Evolutionary conservation across 1,140 invertebrate species (phyloP).

Genomic region (Calliopsis andreniformis): DNA sequence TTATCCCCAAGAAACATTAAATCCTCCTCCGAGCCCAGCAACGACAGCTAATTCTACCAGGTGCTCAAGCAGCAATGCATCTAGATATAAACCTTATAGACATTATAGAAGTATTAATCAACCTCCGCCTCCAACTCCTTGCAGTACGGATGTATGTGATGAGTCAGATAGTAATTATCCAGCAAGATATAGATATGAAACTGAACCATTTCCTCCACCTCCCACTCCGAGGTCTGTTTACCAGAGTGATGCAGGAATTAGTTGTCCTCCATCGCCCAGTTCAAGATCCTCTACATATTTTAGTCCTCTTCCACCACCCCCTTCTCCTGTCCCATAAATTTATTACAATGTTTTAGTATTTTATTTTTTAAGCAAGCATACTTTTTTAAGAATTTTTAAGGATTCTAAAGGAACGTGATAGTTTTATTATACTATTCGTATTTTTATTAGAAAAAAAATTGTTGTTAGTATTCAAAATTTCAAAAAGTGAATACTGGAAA

Average conservation of each 20-base stretch:
- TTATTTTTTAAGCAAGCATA: neutral
- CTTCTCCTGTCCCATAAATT: slow-evolving; percentile 85
- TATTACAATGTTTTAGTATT: slow-evolving; percentile 18
- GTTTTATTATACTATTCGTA: slow-evolving; percentile 28
- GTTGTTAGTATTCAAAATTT: slow-evolving; percentile 8
- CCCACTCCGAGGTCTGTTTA: slow-evolving; percentile 91
- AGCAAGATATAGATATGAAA: slow-evolving; percentile 83
- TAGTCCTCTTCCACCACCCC: slow-evolving; percentile 87
- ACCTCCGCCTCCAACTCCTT: slow-evolving; percentile 95
- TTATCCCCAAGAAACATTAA: slow-evolving; percentile 91
- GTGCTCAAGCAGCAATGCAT: slow-evolving; percentile 83
- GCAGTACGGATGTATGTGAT: slow-evolving; percentile 96
- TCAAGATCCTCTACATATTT: slow-evolving; percentile 89
- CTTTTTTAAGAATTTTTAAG: slow-evolving; percentile 10
- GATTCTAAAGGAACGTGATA: neutral
- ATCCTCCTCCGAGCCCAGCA: slow-evolving; percentile 94
- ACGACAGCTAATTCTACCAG: slow-evolving; percentile 85
- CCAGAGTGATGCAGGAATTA: slow-evolving; percentile 84
- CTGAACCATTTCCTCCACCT: slow-evolving; percentile 90
- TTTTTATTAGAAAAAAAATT: slow-evolving; percentile 8
- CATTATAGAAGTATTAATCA: slow-evolving; percentile 90
- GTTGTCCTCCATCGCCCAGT: slow-evolving; percentile 90
- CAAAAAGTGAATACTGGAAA: neutral
- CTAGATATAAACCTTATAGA: slow-evolving; percentile 86
- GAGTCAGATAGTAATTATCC: slow-evolving; percentile 90